Base-by-base conservation (phyloP, 2,113 vertebrate genomes). In the Tetrao urogallus region DNA sequence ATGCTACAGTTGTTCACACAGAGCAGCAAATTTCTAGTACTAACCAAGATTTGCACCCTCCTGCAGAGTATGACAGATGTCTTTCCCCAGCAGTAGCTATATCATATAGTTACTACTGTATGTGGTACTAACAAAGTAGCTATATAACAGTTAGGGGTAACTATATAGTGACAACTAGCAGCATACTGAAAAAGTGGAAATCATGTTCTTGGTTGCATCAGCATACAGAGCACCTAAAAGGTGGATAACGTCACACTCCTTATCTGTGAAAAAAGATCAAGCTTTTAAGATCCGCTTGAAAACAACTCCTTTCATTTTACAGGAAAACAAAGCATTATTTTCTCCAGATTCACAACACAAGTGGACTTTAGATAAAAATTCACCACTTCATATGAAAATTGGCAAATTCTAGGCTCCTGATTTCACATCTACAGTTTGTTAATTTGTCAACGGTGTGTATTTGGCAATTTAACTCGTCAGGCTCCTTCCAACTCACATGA, bases 41-140 rank as follows among this genome's bases (percentile, higher is more conserved):
- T 8, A n/a, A 48, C n/a, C 34, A 18, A 67, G 36, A 72, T 13
- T 30, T 38, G 34, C 6, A 83, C 1, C 0, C 10, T 75, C 16
- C 25, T 11, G 7, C 6, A 21, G 56, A 80, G 14, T 2, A 21
- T 1, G 8, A 56, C 42, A 76, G 45, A 10, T 8, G 0, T 8
- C 3, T 73, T 17, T 30, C 8, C 61, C 5, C 6, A 27, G 9
- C 1, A 25, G 19, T 32, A 48, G 45, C 34, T 50, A 21, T 43
- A 4, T 13, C 47, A 63, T 20, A 8, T 2, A 56, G 43, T 36
- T 89, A 60, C 47, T 82, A 18, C 38, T 75, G 2, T 6, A 43
- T 3, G 2, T 61, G 11, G 5, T n/a, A 43, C 21, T 65, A 54
- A 38, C 21, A 67, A 1, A 67, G 38, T 1, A 79, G 16, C 30